These are phyloP conservation scores for Laticauda colubrina DNA, from an alignment of 2,113 vertebrate genomes.

Conservation along the genomic window DNA sequence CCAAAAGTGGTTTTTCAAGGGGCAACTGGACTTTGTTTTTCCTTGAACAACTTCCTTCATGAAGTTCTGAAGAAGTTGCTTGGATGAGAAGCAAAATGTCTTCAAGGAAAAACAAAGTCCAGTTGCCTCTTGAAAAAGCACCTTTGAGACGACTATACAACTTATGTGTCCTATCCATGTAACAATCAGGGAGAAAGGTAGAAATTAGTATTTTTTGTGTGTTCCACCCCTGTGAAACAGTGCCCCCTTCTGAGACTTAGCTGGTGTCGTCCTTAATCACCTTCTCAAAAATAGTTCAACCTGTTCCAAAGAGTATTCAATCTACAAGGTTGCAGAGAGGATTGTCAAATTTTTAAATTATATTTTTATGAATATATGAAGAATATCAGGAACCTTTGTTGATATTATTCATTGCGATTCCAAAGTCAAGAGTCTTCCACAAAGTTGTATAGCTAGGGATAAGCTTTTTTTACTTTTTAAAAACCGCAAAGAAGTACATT, in stretches of 20 bases:
- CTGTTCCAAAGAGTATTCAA: neutral
- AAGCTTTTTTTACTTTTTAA: neutral
- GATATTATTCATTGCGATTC: neutral
- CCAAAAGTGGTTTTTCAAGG: neutral
- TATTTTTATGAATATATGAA: neutral
- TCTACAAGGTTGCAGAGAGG: neutral
- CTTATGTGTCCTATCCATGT: neutral
- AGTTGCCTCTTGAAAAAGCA: neutral
- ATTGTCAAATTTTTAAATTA: neutral
- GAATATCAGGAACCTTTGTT: neutral
- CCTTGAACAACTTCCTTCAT: neutral
- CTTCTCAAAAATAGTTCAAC: neutral
- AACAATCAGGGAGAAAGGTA: neutral
- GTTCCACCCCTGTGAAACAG: neutral
- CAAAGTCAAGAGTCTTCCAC: neutral
- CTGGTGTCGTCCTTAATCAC: neutral
- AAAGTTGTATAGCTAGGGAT: neutral
- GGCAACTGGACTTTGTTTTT: neutral
- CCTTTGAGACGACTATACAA: neutral
- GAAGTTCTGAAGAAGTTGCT: neutral
- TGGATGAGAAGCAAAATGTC: neutral
- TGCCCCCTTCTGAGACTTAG: neutral
- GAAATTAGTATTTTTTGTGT: neutral
- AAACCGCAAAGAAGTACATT: neutral
- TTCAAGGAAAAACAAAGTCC: neutral